Evolutionary conservation across 2,888 invertebrate species (phyloP), one percentile per base, ranked within the genome.

Genomic region (Xestia c-nigrum): DNA sequence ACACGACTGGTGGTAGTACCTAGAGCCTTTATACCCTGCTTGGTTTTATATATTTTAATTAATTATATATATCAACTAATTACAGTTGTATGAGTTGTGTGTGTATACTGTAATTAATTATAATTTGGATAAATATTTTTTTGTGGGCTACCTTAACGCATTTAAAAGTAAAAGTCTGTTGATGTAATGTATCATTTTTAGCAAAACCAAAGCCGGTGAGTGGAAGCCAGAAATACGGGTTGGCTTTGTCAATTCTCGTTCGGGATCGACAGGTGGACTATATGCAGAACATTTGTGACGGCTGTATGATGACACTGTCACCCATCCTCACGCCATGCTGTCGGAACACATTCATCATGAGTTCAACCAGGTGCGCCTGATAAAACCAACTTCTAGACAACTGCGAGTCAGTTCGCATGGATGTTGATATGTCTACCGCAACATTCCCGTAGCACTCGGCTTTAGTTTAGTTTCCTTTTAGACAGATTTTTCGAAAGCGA

Each of bases 281-380:
- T 78, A 93, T 94, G 92, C 95, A 96, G 86, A 95, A 96, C 80
- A 94, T 97, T 73, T 90, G 89, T 76, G 95, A 96, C 63, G 96
- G 95, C 31, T 96, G 95, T 66, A 89, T 94, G 16, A 94, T 97
- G 93, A 96, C 96, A 2, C 90, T 96, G 63, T 97, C 97, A 3
- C 95, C 97, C 1, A 95, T 96, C 63, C 94, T 93, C n/a, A 95
- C 94, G 6, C 97, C 97, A 1, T 97, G 97, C 84, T 95, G 96
- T 64, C 94, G 97, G 57, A 97, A 97, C 83, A 96, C 96, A 1
- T 97, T 97, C 74, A 90, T 95, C 66, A 94, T 96, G 80, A 82
- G 38, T 38, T 38, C 31, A 19, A 0, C 94, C 68, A 95, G 94
- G 96, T 95, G 72, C 31, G 67, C n/a, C 43, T 50, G 5, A 31